Evolutionary conservation across 2,797 vertebrate species (phyloP).

Genomic region (Anguilla pacifica): DNA sequence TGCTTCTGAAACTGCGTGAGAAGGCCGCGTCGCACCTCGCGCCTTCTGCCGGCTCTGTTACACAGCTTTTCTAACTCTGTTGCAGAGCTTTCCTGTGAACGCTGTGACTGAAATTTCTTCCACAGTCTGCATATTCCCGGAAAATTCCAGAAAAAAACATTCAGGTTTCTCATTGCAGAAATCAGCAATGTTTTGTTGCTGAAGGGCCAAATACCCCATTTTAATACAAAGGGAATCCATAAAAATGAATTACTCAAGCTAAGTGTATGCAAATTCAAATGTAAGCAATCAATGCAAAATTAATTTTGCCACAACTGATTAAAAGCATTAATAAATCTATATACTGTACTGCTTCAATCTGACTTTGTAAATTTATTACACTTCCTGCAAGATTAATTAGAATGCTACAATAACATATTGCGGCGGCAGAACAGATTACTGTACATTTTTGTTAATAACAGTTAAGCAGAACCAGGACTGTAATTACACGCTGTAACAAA

Average conservation of each 20-base stretch:
- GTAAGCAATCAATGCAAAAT: slow-evolving; percentile 99
- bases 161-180: slow-evolving; percentile 51
- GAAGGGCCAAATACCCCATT: slow-evolving; percentile 83
- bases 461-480: slow-evolving; percentile 96
- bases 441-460: slow-evolving; percentile 95
- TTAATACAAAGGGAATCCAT: slow-evolving; percentile 92
- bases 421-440: slow-evolving; percentile 95
- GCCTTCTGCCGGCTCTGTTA: not conserved
- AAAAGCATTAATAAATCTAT: slow-evolving; percentile 99
- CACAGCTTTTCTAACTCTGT: not conserved
- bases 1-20: not conserved
- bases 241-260: slow-evolving; percentile 97
- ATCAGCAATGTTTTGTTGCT: slow-evolving; percentile 77
- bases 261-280: slow-evolving; percentile 99
- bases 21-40: not conserved
- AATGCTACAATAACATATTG: slow-evolving; percentile 98
- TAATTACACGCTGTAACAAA: slow-evolving; percentile 93
- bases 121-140: not conserved
- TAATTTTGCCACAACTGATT: slow-evolving; percentile 99
- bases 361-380: slow-evolving; percentile 99
- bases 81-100: too few species aligned
- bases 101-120: not conserved
- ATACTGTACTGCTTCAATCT: slow-evolving; percentile 97
- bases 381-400: slow-evolving; percentile 99
- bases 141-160: not conserved